A percentile compares a stretch with the other conserved stretches of the same genome.
phyloP scores from a whole-genome alignment of 2,113 vertebrate genomes.

The Elephas maximus region DNA sequence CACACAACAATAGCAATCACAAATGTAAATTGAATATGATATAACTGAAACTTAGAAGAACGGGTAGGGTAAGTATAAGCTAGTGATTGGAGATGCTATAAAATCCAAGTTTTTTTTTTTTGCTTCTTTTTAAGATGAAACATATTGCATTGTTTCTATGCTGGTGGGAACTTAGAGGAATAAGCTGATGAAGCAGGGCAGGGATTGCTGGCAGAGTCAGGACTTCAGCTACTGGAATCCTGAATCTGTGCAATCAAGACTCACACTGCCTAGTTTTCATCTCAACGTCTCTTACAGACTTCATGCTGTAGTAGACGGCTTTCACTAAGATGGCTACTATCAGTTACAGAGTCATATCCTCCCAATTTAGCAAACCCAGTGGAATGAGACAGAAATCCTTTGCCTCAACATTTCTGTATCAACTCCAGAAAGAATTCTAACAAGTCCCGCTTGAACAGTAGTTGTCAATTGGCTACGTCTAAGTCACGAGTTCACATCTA shows the following conservation, averaged over 20 bases:
- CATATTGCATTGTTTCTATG: neutral
- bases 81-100: neutral
- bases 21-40: neutral
- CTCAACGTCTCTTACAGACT: neutral
- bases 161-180: neutral
- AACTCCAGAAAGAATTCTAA: constrained; percentile 4
- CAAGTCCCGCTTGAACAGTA: neutral
- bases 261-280: neutral
- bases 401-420: neutral
- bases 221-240: neutral
- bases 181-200: neutral
- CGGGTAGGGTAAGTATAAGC: neutral
- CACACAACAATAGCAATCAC: too few relatives aligned
- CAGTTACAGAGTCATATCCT: neutral
- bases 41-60: neutral
- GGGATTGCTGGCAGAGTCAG: neutral
- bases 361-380: neutral
- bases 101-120: neutral
- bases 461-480: neutral
- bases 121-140: neutral
- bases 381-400: neutral
- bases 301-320: neutral
- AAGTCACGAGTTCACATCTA: neutral
- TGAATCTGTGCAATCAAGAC: neutral
- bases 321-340: neutral